These are phyloP conservation scores for Sarcophaga subvicina DNA, from an alignment of 2,888 invertebrate species.

Conservation along the genomic window DNA sequence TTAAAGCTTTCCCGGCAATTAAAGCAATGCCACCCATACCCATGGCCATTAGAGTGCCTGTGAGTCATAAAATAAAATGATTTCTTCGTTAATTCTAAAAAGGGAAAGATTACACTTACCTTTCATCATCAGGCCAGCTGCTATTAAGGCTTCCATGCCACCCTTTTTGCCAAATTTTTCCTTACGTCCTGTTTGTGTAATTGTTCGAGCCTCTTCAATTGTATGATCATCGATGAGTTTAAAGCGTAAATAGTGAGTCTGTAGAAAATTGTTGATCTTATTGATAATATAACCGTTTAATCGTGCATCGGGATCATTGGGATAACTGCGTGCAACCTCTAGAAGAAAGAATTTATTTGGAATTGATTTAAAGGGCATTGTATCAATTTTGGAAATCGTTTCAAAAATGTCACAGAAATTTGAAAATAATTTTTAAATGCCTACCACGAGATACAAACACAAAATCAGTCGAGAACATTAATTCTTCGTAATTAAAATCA, in stretches of 20 bases:
- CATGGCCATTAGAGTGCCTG: conserved; percentile 88
- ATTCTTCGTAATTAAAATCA: too few relatives aligned
- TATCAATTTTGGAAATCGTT: too few relatives aligned
- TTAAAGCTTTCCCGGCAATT: conserved; percentile 91
- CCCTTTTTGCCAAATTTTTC: conserved; percentile 84
- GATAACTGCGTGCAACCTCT: conserved; percentile 89
- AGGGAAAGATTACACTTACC: conserved; percentile 77
- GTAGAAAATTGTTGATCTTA: conserved; percentile 87
- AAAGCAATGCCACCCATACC: conserved; percentile 89
- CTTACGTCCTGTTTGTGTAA: conserved; percentile 83
- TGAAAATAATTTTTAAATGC: too few relatives aligned
- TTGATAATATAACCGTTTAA: conserved; percentile 89
- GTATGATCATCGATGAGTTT: conserved; percentile 86
- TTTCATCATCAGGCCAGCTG: conserved; percentile 86
- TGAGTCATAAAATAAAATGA: not conserved
- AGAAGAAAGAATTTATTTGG: conserved; percentile 63
- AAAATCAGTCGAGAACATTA: too few relatives aligned
- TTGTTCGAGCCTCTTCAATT: conserved; percentile 84
- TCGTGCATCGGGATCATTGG: conserved; percentile 89
- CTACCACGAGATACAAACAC: too few relatives aligned
- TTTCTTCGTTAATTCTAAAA: not conserved
- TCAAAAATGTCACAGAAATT: too few relatives aligned
- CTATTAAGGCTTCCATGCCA: conserved; percentile 82
- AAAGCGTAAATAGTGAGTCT: conserved; percentile 88
- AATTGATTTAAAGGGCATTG: too few relatives aligned